Percentiles rank a stretch among this genome's conserved stretches.
These are phyloP conservation scores for Sebastes minor DNA, from an alignment of 2,797 vertebrate species.

Conservation along the genomic window DNA sequence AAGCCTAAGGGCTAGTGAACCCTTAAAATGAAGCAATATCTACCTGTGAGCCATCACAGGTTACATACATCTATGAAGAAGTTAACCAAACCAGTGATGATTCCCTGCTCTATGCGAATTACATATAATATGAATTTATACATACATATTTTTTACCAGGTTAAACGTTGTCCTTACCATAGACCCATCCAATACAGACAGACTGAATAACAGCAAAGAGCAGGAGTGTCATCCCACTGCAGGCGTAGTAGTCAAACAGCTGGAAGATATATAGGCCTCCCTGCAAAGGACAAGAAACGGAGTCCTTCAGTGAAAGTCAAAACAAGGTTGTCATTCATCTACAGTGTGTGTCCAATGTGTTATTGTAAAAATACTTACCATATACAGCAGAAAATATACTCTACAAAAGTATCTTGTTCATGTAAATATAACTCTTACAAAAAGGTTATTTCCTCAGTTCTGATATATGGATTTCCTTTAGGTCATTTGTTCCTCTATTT, in stretches of 20 bases:
- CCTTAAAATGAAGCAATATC: not conserved
- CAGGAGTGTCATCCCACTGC: conserved; percentile 82
- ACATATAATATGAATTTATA: not conserved
- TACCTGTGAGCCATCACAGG: not conserved
- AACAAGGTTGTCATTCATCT: not conserved
- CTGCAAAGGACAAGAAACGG: conserved; percentile 55
- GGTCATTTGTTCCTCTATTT: not conserved
- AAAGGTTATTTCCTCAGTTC: not conserved
- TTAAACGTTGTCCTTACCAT: conserved; percentile 67
- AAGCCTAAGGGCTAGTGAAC: not conserved
- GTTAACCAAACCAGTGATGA: not conserved
- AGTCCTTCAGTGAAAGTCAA: not conserved
- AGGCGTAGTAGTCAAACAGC: conserved; percentile 85
- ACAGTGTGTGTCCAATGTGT: not conserved
- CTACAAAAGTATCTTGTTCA: not conserved
- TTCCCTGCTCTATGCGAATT: not conserved
- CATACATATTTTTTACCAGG: not conserved
- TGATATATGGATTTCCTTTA: not conserved
- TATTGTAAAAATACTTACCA: not conserved
- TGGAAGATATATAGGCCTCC: conserved; percentile 85
- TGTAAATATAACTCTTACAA: not conserved
- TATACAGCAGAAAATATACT: not conserved
- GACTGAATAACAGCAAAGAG: conserved; percentile 81
- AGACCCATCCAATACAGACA: conserved; percentile 83
- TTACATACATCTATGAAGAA: not conserved